These are phyloP conservation scores for Leptosomus discolor DNA, from an alignment of 2,113 vertebrate genomes.

Conservation along the genomic window DNA sequence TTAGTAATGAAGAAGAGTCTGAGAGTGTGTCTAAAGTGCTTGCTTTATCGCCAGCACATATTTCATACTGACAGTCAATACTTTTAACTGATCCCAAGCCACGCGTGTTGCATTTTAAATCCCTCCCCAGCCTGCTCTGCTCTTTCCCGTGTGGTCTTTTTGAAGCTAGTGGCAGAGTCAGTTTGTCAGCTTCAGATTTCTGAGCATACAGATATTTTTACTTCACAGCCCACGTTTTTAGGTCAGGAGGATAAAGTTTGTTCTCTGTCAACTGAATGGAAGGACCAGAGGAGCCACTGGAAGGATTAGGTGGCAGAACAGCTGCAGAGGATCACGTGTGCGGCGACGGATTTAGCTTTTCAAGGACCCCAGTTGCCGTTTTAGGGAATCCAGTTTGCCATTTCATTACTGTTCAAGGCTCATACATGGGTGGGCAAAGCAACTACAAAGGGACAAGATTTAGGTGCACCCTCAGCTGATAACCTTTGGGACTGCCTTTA, in stretches of 20 bases:
- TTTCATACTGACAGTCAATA: conserved; percentile 32
- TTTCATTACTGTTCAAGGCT: background rate
- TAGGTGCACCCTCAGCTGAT: background rate
- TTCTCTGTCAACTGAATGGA: background rate
- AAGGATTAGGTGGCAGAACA: background rate
- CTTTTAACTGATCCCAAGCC: conserved; percentile 37
- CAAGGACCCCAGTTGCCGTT: background rate
- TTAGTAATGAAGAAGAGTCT: conserved; percentile 31
- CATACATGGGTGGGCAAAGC: background rate
- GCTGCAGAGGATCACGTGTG: background rate
- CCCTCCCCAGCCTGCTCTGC: background rate
- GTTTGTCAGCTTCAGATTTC: background rate
- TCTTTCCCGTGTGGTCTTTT: background rate
- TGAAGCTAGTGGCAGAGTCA: background rate
- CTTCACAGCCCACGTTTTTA: background rate
- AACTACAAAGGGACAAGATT: background rate
- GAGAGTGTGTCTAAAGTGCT: conserved; percentile 12
- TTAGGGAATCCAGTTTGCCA: background rate
- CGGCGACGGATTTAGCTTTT: background rate
- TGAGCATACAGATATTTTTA: fast-evolving
- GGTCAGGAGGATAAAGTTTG: background rate
- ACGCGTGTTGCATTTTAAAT: background rate
- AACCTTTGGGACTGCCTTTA: background rate
- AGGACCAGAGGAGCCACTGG: background rate
- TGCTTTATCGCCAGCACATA: conserved; percentile 18